These are phyloP conservation scores for Phengaris arion DNA, from an alignment of 2,888 invertebrate species.

Conservation along the genomic window DNA sequence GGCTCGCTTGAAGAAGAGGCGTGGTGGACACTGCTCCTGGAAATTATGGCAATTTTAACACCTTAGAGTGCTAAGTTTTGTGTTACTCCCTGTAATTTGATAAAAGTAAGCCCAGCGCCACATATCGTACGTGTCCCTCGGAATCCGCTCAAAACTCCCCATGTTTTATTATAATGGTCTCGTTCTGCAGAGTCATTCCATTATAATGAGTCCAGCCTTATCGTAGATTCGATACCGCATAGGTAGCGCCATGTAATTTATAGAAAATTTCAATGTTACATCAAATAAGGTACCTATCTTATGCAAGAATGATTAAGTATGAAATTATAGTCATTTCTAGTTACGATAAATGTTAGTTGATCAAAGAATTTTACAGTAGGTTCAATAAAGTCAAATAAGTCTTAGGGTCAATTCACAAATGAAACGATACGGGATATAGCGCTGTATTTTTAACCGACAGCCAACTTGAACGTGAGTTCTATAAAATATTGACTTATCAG, in stretches of 20 bases:
- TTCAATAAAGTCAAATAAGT: too few species aligned
- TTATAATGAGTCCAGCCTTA: constrained; percentile 67
- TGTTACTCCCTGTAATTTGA: constrained; percentile 68
- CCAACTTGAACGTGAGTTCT: too few species aligned
- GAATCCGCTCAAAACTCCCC: constrained; percentile 57
- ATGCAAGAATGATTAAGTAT: background rate
- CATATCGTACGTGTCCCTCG: constrained; percentile 50
- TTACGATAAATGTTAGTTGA: background rate
- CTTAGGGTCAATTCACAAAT: too few species aligned
- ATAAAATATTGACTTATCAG: too few species aligned
- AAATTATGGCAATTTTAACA: constrained; percentile 79
- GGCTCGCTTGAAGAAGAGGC: constrained; percentile 67
- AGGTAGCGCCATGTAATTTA: constrained; percentile 65
- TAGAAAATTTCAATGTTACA: constrained; percentile 47
- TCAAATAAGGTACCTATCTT: constrained; percentile 33
- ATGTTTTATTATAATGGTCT: constrained; percentile 66
- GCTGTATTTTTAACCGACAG: too few species aligned
- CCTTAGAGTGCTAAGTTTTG: constrained; percentile 76
- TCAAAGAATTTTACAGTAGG: constrained; percentile 30
- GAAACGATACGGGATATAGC: too few species aligned
- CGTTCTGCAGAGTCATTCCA: constrained; percentile 65
- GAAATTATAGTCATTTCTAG: background rate
- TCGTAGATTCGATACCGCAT: constrained; percentile 50
- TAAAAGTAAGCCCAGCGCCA: constrained; percentile 50
- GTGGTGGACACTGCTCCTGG: constrained; percentile 61